Percentiles rank a stretch among this genome's conserved stretches.
phyloP scores from a whole-genome alignment of 2,797 vertebrate species.

The Xiphophorus birchmanni region DNA sequence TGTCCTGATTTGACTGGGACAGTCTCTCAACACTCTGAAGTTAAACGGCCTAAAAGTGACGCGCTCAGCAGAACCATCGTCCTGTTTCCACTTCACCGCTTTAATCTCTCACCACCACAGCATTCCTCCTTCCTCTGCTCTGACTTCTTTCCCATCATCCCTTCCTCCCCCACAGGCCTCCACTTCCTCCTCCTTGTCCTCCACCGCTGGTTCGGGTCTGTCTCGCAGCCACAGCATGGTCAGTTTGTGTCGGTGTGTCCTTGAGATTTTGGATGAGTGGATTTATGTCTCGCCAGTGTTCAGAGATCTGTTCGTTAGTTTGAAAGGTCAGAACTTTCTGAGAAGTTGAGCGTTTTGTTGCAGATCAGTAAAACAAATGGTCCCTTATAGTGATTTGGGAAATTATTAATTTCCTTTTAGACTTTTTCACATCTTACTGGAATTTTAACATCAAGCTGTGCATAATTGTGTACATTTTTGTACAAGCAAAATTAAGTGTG shows the following conservation, averaged over 20 bases:
- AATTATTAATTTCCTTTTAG: not conserved
- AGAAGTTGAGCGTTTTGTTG: not conserved
- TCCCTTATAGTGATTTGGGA: not conserved
- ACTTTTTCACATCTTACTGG: not conserved
- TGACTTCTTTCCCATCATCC: slow-evolving; percentile 42
- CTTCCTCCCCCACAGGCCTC: slow-evolving; percentile 76
- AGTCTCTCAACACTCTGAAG: slow-evolving; percentile 16
- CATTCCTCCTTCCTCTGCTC: slow-evolving; percentile 45
- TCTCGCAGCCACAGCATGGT: slow-evolving; percentile 90
- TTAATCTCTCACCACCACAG: slow-evolving; percentile 26
- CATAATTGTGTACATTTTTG: not conserved
- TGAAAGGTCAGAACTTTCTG: not conserved
- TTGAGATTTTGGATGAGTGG: slow-evolving; percentile 31
- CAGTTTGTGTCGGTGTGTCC: slow-evolving; percentile 74
- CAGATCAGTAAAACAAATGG: not conserved
- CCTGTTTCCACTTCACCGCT: slow-evolving; percentile 47
- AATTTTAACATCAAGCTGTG: not conserved
- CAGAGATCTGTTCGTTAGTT: slow-evolving; percentile 29
- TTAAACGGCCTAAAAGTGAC: slow-evolving; percentile 16
- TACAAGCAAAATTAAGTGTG: too few relatives aligned
- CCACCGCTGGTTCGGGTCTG: slow-evolving; percentile 79
- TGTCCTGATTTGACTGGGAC: not conserved
- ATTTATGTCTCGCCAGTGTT: slow-evolving; percentile 49
- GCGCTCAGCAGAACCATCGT: slow-evolving; percentile 45
- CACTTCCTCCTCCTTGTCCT: slow-evolving; percentile 73